phyloP scores from a whole-genome alignment of 2,113 vertebrate species.

The Podarcis raffonei region DNA sequence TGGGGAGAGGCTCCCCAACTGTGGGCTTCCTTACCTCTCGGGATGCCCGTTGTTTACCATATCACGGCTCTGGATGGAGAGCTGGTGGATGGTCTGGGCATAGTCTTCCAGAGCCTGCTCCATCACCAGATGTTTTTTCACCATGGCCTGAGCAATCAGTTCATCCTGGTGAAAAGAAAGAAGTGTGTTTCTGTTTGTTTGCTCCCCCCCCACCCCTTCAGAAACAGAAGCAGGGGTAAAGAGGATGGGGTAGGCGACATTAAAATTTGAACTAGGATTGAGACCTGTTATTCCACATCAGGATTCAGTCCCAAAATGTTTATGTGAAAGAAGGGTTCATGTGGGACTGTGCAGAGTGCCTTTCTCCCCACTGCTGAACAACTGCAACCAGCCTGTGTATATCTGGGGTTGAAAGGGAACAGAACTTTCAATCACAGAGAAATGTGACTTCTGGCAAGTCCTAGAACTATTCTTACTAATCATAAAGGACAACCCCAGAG shows the following conservation, averaged over 20 bases:
- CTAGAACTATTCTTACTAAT: not conserved
- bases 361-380: not conserved
- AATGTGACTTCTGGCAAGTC: not conserved
- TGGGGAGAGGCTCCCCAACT: fast-evolving
- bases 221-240: not conserved
- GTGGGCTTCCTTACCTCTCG: slow-evolving; percentile 80
- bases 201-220: no score
- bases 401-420: no score
- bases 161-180: slow-evolving; percentile 80
- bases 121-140: slow-evolving; percentile 89
- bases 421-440: not conserved
- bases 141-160: slow-evolving; percentile 89
- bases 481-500: not conserved
- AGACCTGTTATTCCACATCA: not conserved
- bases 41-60: slow-evolving; percentile 89
- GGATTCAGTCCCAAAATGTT: not conserved
- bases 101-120: slow-evolving; percentile 93
- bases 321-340: not conserved
- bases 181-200: no score
- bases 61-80: slow-evolving; percentile 87
- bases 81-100: slow-evolving; percentile 87
- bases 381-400: not conserved
- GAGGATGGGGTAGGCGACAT: no score
- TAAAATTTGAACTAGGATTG: not conserved
- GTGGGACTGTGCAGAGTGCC: not conserved